Conservation (phyloP, 2,888 invertebrate genomes). For the Clistopyga incitator region DNA sequence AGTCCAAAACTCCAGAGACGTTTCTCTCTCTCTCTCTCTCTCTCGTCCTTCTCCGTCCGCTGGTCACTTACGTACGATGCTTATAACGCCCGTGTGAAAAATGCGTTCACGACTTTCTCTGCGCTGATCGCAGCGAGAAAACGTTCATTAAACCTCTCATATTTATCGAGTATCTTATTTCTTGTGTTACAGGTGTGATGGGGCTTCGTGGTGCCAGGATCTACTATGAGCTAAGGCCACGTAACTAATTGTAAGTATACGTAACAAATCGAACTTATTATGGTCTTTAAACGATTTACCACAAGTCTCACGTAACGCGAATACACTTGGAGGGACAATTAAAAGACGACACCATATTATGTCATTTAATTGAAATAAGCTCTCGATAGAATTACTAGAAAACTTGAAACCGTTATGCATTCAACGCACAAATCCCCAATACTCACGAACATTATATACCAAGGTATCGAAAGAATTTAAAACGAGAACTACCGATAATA, state of each 20-base stretch:
- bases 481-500: too few species aligned
- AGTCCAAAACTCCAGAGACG: conserved; percentile 43
- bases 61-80: background rate
- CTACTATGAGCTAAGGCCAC: conserved; percentile 82
- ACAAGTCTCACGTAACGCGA: background rate
- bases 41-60: background rate
- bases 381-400: too few species aligned
- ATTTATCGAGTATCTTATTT: conserved; percentile 52
- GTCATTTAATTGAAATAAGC: too few species aligned
- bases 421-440: too few species aligned
- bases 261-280: conserved; percentile 1
- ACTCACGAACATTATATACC: too few species aligned
- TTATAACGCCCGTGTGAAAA: conserved; percentile 48
- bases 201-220: conserved; percentile 78
- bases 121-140: conserved; percentile 28
- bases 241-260: conserved; percentile 82
- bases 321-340: background rate
- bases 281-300: background rate
- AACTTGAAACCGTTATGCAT: too few species aligned
- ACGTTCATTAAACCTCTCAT: conserved; percentile 29
- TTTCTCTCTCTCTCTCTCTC: conserved; percentile 26
- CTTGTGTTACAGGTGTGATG: conserved; percentile 82
- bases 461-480: too few species aligned
- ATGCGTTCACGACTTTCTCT: conserved; percentile 58
- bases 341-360: too few species aligned